phyloP scores from a whole-genome alignment of 2,888 invertebrate species.

The Rotaria macrura region DNA sequence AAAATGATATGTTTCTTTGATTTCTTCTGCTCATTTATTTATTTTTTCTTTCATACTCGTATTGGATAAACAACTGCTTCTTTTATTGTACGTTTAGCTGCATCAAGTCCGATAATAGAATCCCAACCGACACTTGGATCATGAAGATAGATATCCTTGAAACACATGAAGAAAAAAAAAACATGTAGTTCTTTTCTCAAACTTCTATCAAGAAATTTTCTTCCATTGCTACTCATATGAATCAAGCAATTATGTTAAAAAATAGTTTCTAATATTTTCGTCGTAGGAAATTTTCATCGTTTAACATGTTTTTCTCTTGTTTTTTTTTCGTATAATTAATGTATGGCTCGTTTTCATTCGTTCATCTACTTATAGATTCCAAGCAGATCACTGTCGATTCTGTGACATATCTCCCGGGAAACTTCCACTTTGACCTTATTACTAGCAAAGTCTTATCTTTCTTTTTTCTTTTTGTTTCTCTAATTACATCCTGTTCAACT shows the following conservation, averaged over 20 bases:
- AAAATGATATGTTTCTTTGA: neutral
- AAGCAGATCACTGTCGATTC: neutral
- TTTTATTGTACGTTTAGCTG: slow-evolving; percentile 66
- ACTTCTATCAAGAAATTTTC: no score
- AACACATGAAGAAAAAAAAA: no score
- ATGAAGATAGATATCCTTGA: slow-evolving; percentile 58
- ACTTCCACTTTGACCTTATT: neutral
- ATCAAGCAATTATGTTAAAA: no score
- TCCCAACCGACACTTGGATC: slow-evolving; percentile 66
- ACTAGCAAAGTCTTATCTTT: neutral
- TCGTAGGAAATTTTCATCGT: no score
- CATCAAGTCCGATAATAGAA: slow-evolving; percentile 66
- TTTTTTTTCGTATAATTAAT: neutral
- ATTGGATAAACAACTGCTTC: slow-evolving; percentile 71
- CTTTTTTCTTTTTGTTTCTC: neutral
- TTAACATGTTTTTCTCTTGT: neutral
- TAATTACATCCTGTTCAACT: neutral
- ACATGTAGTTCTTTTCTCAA: no score
- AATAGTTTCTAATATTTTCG: no score
- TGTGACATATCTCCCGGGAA: neutral
- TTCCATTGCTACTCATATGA: no score
- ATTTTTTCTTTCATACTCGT: slow-evolving; percentile 43
- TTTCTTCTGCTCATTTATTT: neutral
- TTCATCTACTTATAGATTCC: neutral
- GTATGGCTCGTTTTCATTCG: neutral